A percentile compares a stretch with the other conserved stretches of the same genome.
Conservation (phyloP, 2,888 invertebrate genomes). For the Parascotia fuliginaria region DNA sequence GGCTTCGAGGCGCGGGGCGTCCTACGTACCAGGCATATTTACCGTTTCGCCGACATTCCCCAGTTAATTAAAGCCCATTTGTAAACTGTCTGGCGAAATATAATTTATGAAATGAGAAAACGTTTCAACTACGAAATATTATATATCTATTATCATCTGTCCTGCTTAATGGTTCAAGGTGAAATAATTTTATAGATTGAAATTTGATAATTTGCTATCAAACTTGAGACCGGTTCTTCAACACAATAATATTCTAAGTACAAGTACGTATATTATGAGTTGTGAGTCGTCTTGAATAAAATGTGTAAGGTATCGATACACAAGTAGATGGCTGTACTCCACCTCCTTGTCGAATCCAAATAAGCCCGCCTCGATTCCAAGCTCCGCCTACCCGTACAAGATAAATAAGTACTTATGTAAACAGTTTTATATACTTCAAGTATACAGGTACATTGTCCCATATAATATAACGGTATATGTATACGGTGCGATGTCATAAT, state of each 20-base stretch:
- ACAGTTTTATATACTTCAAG: conserved; percentile 68
- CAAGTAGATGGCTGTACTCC: conserved; percentile 69
- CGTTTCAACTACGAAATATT: conserved; percentile 62
- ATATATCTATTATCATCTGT: conserved; percentile 54
- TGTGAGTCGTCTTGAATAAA: background rate
- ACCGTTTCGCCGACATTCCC: conserved; percentile 78
- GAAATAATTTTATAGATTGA: background rate
- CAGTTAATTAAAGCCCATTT: conserved; percentile 84
- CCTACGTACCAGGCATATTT: conserved; percentile 73
- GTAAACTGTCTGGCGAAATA: conserved; percentile 79
- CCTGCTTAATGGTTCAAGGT: conserved; percentile 27
- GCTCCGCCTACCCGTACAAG: conserved; percentile 79
- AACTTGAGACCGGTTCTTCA: background rate
- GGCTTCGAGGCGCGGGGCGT: conserved; percentile 43
- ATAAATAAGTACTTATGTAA: conserved; percentile 80
- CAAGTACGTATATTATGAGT: no score
- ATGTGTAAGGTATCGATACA: conserved; percentile 63
- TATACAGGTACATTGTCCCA: conserved; percentile 59
- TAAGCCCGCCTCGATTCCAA: conserved; percentile 81
- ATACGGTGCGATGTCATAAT: conserved; percentile 24
- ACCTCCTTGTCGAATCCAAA: conserved; percentile 83
- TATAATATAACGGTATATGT: conserved; percentile 27
- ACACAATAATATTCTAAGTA: no score
- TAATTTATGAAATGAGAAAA: conserved; percentile 77
- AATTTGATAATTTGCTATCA: background rate